Base-by-base conservation (phyloP, 1,140 invertebrate species). In the Atta cephalotes region DNA sequence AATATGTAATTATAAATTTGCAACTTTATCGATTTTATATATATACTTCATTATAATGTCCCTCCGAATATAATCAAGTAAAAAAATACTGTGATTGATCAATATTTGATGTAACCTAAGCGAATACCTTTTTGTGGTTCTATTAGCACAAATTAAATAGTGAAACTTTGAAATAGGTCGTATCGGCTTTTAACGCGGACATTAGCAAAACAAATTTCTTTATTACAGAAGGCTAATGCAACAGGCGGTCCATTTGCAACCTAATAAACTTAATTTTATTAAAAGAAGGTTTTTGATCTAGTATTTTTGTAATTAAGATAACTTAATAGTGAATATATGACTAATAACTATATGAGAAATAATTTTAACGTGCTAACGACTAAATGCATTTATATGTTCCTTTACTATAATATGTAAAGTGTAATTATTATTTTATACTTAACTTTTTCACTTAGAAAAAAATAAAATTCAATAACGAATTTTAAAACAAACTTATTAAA, bases 181-280 rank as follows among this genome's bases (percentile, higher is more conserved):
- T 77, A 60, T 51, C 66, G 21, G 31, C 31, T 85, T 62, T 85
- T 88, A 87, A 88, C 60, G 35, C 12, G 63, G 49, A 88, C 77
- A 71, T 89, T 87, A 87, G 88, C 84, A 90, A 89, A 86, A 68
- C 58, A 79, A 63, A 74, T 79, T 51, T 35, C 28, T 51, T 56
- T 71, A 81, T 62, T 78, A 76, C 51, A 58, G 81, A 62, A 51
- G 28, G 12, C 45, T 68, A 86, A 72, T 68, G 87, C 87, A 88
- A 88, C 87, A 88, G 84, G 87, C 87, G 82, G 82, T 88, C 60
- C 72, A 86, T 86, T 79, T 65, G 62, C 53, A 85, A 53, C 77
- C 7, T 71, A 87, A 87, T 58, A n/a, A n/a, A n/a, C n/a, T n/a
- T n/a, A n/a, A 58, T 72, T 78, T 85, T 66, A 68, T 85, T 78